Conservation (phyloP, 2,888 invertebrate species). For the Drosophila differens region DNA sequence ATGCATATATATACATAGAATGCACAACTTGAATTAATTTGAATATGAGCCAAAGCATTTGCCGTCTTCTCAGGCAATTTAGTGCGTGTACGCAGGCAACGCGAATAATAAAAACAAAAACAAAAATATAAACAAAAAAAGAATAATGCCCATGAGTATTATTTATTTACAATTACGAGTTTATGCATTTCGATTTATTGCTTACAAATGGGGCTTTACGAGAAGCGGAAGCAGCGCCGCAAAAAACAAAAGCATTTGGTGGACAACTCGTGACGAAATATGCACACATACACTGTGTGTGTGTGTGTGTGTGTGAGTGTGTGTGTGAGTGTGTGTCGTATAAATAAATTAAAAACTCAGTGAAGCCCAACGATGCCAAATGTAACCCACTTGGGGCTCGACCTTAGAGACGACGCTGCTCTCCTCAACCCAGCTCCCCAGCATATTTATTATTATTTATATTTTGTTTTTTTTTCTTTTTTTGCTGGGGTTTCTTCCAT, state of each 20-base stretch:
- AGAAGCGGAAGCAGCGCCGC: conserved; percentile 52
- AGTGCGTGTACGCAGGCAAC: not conserved
- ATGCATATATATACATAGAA: not conserved
- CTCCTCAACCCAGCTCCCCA: conserved; percentile 29
- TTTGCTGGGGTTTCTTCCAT: conserved; percentile 53
- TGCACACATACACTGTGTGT: conserved; percentile 1
- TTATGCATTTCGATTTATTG: conserved; percentile 47
- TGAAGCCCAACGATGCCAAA: conserved; percentile 68
- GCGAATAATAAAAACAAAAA: not conserved
- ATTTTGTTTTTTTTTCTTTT: conserved; percentile 23
- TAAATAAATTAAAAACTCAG: conserved; percentile 74
- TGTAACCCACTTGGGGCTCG: conserved; percentile 54
- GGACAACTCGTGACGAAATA: conserved; percentile 48
- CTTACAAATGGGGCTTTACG: conserved; percentile 40
- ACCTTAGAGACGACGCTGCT: conserved; percentile 46
- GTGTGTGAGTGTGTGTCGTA: conserved; percentile 38
- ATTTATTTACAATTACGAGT: conserved; percentile 48
- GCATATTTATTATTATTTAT: conserved; percentile 5
- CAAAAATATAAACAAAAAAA: not conserved
- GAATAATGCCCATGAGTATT: not conserved
- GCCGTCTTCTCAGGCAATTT: conserved; percentile 6
- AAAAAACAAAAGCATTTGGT: conserved; percentile 32
- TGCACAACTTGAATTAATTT: not conserved
- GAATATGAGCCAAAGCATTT: not conserved
- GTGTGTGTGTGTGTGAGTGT: not conserved